Evolutionary conservation across 2,113 vertebrate genomes (phyloP), one percentile per base, ranked within the genome.

Genomic region (Halichoerus grypus): DNA sequence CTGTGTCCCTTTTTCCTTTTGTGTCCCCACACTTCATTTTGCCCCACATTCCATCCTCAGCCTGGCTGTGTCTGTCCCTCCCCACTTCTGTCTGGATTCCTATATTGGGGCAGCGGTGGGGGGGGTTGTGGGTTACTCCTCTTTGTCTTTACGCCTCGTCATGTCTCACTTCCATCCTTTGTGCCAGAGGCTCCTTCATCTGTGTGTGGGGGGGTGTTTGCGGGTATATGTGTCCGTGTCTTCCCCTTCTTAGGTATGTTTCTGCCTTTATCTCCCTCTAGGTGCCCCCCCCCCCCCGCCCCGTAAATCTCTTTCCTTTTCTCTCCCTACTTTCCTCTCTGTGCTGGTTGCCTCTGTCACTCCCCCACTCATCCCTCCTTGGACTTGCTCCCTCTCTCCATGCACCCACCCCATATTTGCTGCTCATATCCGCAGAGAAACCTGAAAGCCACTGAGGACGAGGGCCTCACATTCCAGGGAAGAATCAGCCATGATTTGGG

Each of bases 231-330:
- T n/a, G 12, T 72, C 4, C 71, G 12, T 59, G 3, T 71, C 31
- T 71, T 46, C 24, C n/a, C 42, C 36, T 77, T 88, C 36, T 42
- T 26, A 6, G 46, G 51, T 36, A 3, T n/a, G 65, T 79, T 91
- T 46, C 22, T 36, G 26, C 46, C 59, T 72, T 53, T 80, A 0
- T 81, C 63, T 77, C 57, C 63, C 61, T 53, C 83, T 31, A 6
- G 39, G 28, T 33, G 13, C 2, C 4, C 2, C 10, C 15, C 2
- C 4, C 2, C 10, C 15, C 1, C 3, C 22, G 22, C 55, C 86
- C 0, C 12, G 18, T 36, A 39, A n/a, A 12, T 79, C 57, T 67
- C 65, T 74, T 80, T 39, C 31, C 14, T 72, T 67, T 55, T 72
- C 33, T 12, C 55, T 76, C 26, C 51, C 13, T 6, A 4, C 7